Base-by-base conservation (phyloP, 2,797 vertebrate species). In the Selene dorsalis region DNA sequence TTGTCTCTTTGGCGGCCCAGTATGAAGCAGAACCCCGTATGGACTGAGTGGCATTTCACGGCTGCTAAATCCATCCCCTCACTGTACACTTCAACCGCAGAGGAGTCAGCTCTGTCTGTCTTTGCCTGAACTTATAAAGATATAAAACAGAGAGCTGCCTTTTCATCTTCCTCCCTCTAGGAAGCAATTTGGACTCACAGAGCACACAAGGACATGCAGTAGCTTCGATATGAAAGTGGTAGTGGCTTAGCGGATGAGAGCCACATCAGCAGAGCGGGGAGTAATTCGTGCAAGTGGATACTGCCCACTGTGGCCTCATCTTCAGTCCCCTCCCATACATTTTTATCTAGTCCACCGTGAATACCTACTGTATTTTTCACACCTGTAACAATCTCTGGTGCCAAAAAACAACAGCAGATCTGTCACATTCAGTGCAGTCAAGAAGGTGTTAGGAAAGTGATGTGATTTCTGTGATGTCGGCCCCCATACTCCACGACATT, bases 131-230 rank as follows among this genome's bases (percentile, higher is more conserved):
- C 85, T 87, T 78, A 86, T 86, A 90, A 53, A 85, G 84, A 90
- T 88, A 89, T 87, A 87, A 87, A 89, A 91, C 87, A 87, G 59
- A 86, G 82, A 68, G 71, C 85, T 62, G 79, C 84, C 79, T 89
- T 90, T 90, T 92, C 88, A 90, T 92, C 91, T 84, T 85, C 85
- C 79, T 86, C 84, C 79, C 84, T 89, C 73, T 72, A 79, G 86
- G 87, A 92, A 88, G 91, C 88, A 89, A 91, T 91, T 88, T 91
- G 87, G 80, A 80, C 80, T 82, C 78, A 43, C 69, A 65, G 79
- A 89, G 85, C 83, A 77, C 77, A 80, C 20, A 0, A 90, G 84
- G 84, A 91, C 85, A 83, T 17, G 76, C 75, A 26, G 82, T 20
- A 58, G 79, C 83, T 77, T 68, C 47, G 2, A 63, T 81, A 69